Evolutionary conservation across 2,797 vertebrate species (phyloP), one percentile per base, ranked within the genome.

Genomic region (Gobio occitaniae): DNA sequence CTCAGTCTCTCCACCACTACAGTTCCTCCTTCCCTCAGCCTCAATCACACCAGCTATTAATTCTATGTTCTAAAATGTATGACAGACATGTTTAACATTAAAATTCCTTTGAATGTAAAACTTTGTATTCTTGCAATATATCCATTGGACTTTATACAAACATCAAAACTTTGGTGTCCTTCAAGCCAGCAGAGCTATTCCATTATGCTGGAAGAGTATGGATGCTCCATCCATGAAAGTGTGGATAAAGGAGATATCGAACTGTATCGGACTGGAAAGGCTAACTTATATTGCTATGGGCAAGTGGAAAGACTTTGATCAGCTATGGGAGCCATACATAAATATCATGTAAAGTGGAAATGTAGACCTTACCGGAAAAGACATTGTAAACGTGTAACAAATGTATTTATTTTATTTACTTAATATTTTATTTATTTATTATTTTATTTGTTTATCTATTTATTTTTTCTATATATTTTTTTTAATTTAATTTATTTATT

Each of bases 241-340:
- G 70, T 86, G 84, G 76, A 80, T 66, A 69, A 86, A n/a, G 19
- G 84, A 84, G 25, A n/a, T 88, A 17, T 38, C 16, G 3, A 25
- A 52, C 6, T 25, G 21, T 86, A 56, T 87, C 11, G 38, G 84
- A 56, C 72, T 84, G 52, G 47, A 82, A 50, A 82, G 48, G 47
- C 9, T 86, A 32, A 71, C 72, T 25, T 71, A 72, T 21, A 83
- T 74, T 86, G 80, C 32, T 65, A 78, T n/a, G 38, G 66, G 54
- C 16, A 86, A 61, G 59, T 3, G 16, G 29, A 48, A 50, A 75
- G 47, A 72, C 15, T 72, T 48, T 47, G n/a, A 47, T n/a, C 41
- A 50, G 47, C 72, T 75, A 15, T 75, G n/a, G n/a, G 48, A 76
- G 12, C n/a, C 72, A 76, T 36, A 76, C 25, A 76, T 54, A n/a